Conservation (phyloP, 2,113 vertebrate genomes). For the Dendrocopos noguchii region DNA sequence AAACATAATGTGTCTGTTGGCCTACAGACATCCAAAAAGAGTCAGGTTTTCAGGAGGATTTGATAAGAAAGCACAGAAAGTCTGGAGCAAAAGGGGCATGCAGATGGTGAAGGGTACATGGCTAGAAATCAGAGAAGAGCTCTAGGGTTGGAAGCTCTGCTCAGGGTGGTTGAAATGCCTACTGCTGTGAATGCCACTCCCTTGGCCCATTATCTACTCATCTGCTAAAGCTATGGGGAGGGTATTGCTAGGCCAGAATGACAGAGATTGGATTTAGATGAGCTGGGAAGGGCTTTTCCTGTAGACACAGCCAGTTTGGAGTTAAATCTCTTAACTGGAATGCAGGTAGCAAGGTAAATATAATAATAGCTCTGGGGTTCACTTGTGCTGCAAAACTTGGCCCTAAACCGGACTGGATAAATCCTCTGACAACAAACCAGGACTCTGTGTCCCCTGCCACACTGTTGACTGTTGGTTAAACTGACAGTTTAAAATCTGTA, state of each 20-base stretch:
- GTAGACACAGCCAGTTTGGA: not conserved
- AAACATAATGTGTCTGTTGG: not conserved
- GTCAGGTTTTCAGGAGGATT: not conserved
- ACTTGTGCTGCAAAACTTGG: not conserved
- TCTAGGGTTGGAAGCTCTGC: not conserved
- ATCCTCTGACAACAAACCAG: not conserved
- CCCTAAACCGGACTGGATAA: not conserved
- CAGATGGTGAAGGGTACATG: not conserved
- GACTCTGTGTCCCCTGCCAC: not conserved
- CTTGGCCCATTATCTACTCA: no score
- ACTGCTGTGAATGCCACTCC: rapidly evolving
- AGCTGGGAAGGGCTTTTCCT: not conserved
- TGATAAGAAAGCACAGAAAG: not conserved
- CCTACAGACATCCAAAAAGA: not conserved
- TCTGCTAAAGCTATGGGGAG: rapidly evolving
- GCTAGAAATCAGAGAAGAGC: not conserved
- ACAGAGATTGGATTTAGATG: not conserved
- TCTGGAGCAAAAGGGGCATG: not conserved
- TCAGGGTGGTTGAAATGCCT: no score
- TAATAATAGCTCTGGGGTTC: not conserved
- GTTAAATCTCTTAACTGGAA: not conserved
- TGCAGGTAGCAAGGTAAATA: not conserved
- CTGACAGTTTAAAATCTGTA: not conserved
- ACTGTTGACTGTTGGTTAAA: no score
- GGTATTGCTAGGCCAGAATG: not conserved